Conservation (phyloP, 2,113 vertebrate species). For the Formicarius rufipectus region DNA sequence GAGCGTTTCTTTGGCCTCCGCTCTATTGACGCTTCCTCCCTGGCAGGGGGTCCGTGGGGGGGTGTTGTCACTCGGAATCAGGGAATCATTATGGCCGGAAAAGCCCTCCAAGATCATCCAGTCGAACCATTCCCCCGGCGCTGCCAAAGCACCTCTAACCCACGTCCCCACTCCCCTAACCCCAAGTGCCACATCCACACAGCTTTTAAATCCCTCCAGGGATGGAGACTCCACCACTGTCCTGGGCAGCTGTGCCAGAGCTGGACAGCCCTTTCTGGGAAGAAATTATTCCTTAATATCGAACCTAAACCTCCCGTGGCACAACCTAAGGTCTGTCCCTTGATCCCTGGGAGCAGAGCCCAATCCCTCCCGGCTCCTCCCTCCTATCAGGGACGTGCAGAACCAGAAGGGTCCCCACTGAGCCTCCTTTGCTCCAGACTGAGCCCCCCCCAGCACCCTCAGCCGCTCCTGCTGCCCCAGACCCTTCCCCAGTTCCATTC, state of each 20-base stretch:
- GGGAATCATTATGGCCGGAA: neutral
- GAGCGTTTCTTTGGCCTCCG: neutral
- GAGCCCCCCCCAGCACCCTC: neutral
- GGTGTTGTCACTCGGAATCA: neutral
- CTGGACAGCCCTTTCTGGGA: neutral
- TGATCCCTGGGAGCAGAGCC: neutral
- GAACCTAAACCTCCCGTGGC: neutral
- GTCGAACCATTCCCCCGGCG: neutral
- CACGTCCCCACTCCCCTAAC: too few species aligned
- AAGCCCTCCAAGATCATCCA: neutral
- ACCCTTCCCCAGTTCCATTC: fast-evolving
- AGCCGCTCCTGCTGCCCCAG: fast-evolving
- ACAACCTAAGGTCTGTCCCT: neutral
- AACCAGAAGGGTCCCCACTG: neutral
- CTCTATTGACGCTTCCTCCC: neutral
- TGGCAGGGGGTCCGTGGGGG: neutral
- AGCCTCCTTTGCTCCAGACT: neutral
- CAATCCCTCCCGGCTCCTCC: fast-evolving
- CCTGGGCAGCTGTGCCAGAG: neutral
- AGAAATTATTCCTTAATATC: neutral
- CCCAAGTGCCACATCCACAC: neutral
- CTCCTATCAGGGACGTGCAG: neutral
- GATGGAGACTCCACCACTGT: neutral
- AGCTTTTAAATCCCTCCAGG: neutral
- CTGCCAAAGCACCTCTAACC: neutral